Conservation (phyloP, 2,888 invertebrate genomes). For the Acronicta psi region DNA sequence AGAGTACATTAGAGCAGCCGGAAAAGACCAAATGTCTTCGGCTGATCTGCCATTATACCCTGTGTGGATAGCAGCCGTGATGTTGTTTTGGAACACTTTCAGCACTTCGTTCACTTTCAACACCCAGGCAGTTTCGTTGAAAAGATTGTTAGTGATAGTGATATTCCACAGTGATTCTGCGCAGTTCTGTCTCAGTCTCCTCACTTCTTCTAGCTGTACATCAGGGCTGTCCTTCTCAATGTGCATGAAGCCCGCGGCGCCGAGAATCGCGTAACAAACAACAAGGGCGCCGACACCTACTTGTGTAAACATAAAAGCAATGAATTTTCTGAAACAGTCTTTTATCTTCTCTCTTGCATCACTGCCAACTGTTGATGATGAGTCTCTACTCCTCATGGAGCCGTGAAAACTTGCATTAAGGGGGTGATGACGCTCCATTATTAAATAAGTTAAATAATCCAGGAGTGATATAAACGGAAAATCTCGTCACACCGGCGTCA, state of each 20-base stretch:
- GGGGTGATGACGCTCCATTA: conserved; percentile 79
- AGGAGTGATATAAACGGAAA: conserved; percentile 59
- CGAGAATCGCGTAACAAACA: conserved; percentile 95
- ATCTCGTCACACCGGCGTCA: conserved; percentile 59
- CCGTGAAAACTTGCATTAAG: conserved; percentile 85
- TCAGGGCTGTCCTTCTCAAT: conserved; percentile 91
- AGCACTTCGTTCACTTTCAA: conserved; percentile 90
- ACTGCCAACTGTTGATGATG: conserved; percentile 91
- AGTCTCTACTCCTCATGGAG: conserved; percentile 91
- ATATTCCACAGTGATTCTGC: conserved; percentile 92
- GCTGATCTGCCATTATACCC: conserved; percentile 93
- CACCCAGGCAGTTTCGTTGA: conserved; percentile 91
- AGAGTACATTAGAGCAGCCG: conserved; percentile 96
- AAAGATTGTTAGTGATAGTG: conserved; percentile 91
- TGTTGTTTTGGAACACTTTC: conserved; percentile 91
- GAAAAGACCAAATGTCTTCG: conserved; percentile 94
- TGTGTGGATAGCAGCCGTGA: conserved; percentile 90
- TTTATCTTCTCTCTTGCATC: conserved; percentile 94
- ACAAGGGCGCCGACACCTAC: conserved; percentile 96
- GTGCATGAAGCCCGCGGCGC: conserved; percentile 94
- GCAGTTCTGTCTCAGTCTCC: conserved; percentile 87
- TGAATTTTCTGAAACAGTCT: conserved; percentile 95
- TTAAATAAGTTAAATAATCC: conserved; percentile 46
- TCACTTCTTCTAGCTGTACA: conserved; percentile 85
- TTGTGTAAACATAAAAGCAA: conserved; percentile 97